Percentiles rank a stretch among this genome's conserved stretches.
phyloP scores from a whole-genome alignment of 2,888 invertebrate species.

The Priocnemis perturbator region DNA sequence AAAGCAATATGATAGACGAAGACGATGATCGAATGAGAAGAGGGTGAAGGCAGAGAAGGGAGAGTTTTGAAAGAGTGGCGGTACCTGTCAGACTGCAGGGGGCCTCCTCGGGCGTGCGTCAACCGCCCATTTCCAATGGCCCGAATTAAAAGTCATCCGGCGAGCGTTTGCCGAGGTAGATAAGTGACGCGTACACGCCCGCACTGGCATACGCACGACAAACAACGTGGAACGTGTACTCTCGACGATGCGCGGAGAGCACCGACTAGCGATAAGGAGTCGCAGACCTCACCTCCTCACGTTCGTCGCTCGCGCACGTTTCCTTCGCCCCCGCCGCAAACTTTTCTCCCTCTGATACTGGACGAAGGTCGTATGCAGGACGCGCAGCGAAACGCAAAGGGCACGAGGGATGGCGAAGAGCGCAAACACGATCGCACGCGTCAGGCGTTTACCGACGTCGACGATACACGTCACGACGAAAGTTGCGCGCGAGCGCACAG shows the following conservation, averaged over 20 bases:
- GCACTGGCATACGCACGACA: conserved; percentile 17
- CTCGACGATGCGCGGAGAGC: background rate
- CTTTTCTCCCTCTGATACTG: no score
- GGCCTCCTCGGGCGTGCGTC: conserved; percentile 31
- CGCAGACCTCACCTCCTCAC: no score
- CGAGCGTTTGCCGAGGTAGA: background rate
- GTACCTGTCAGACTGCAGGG: conserved; percentile 53
- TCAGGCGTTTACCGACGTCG: conserved; percentile 3
- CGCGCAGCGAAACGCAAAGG: background rate
- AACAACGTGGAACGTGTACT: background rate
- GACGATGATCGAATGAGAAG: background rate
- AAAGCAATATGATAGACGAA: no score
- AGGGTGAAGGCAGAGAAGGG: conserved; percentile 19
- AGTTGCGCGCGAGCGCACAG: background rate
- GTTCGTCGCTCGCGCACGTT: no score
- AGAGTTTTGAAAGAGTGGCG: conserved; percentile 1
- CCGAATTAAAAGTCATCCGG: conserved; percentile 37
- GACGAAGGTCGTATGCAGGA: background rate
- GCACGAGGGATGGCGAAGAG: conserved; percentile 16
- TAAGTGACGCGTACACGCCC: background rate
- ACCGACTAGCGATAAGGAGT: no score
- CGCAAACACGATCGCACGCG: conserved; percentile 21
- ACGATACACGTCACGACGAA: background rate
- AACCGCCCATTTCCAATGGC: conserved; percentile 43
- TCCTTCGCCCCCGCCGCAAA: no score